Evolutionary conservation across 2,113 vertebrate genomes (phyloP).

Genomic region (Gopherus flavomarginatus): DNA sequence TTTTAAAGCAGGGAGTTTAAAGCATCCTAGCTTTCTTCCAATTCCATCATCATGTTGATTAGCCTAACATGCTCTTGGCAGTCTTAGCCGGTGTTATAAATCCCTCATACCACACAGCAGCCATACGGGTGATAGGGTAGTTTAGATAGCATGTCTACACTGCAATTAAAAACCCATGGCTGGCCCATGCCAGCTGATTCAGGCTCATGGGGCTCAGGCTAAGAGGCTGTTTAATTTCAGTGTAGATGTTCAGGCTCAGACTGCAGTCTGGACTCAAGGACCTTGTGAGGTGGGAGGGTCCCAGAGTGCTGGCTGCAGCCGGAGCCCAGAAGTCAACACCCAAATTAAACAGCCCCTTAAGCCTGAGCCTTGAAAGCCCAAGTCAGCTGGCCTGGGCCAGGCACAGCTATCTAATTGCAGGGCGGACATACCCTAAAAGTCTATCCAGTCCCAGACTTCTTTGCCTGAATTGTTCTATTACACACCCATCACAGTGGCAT

Average conservation of each 20-base stretch:
- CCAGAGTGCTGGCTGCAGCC: not conserved
- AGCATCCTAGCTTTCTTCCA: not conserved
- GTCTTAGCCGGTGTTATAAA: not conserved
- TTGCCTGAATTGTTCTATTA: not conserved
- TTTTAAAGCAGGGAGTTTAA: not conserved
- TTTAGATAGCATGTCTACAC: not conserved
- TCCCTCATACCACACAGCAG: rapidly evolving
- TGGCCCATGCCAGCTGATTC: too few relatives aligned
- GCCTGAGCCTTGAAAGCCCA: not conserved
- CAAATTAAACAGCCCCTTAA: not conserved
- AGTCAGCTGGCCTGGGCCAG: not conserved
- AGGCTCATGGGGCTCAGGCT: too few relatives aligned
- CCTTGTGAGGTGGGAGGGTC: not conserved
- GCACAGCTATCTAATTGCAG: not conserved
- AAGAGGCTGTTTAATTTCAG: too few relatives aligned
- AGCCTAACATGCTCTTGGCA: not conserved
- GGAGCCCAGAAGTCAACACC: not conserved
- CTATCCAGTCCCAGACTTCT: not conserved
- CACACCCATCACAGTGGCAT: not conserved
- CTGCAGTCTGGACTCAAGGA: too few relatives aligned
- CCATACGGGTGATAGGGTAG: not conserved
- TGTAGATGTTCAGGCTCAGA: too few relatives aligned
- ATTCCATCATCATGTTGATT: not conserved
- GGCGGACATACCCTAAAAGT: not conserved
- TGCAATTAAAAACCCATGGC: too few relatives aligned